Conservation (phyloP, 2,888 invertebrate genomes). For the Dioctria linearis region DNA sequence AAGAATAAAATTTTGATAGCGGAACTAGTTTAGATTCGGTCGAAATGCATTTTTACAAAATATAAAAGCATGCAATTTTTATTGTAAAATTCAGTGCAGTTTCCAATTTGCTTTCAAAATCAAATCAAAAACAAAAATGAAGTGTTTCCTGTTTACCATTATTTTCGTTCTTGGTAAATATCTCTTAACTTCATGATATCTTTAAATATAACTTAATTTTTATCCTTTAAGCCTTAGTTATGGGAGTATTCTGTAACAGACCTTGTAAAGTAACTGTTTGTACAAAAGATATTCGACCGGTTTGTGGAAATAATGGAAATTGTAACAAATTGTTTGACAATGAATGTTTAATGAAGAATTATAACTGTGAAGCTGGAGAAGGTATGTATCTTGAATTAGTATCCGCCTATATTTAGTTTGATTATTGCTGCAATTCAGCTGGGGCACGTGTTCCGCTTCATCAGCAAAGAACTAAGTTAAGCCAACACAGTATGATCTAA, state of each 20-base stretch:
- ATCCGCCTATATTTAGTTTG: no score
- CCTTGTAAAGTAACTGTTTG: background rate
- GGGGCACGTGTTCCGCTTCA: no score
- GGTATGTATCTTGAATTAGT: background rate
- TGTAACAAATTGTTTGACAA: slow-evolving; percentile 30
- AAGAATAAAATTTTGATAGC: slow-evolving; percentile 5
- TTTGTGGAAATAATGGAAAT: slow-evolving; percentile 13
- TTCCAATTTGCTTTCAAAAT: background rate
- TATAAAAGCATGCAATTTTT: slow-evolving; percentile 18
- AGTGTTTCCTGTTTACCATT: background rate
- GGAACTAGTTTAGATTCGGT: background rate
- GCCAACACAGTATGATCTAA: no score
- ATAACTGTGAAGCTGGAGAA: slow-evolving; percentile 24
- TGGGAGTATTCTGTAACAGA: background rate
- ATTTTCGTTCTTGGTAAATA: slow-evolving; percentile 1
- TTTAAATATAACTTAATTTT: no score
- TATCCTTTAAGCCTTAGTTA: background rate
- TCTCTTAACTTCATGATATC: background rate
- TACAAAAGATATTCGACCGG: slow-evolving; percentile 10
- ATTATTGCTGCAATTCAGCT: no score
- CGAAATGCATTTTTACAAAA: background rate
- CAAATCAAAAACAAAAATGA: slow-evolving; percentile 15
- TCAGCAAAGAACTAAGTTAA: no score
- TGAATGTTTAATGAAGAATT: slow-evolving; percentile 24
- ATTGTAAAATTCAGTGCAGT: slow-evolving; percentile 1